A percentile compares a stretch with the other conserved stretches of the same genome.
Evolutionary conservation across 2,797 vertebrate genomes (phyloP).

Genomic region (Anomalospiza imberbis): DNA sequence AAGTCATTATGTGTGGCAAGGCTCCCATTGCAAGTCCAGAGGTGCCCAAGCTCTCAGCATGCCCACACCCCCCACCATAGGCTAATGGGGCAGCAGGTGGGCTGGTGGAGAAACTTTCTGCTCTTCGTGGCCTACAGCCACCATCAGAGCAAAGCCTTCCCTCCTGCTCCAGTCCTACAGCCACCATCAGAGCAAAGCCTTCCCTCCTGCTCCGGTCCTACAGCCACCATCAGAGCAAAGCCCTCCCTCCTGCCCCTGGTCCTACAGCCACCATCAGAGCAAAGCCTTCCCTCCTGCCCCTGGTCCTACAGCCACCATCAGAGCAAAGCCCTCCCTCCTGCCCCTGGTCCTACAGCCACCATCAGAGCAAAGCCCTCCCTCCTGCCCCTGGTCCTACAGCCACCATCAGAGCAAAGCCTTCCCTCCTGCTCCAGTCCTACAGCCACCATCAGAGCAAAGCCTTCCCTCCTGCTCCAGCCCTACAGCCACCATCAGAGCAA

Average conservation of each 20-base stretch:
- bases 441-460: not conserved
- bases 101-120: not conserved
- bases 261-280: not conserved
- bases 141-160: not conserved
- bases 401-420: not conserved
- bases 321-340: not conserved
- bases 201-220: not conserved
- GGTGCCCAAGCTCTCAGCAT: fast-evolving
- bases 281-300: not conserved
- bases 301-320: not conserved
- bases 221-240: not conserved
- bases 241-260: not conserved
- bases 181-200: not conserved
- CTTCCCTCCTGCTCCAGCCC: not conserved
- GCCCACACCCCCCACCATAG: fast-evolving
- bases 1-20: not conserved
- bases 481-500: not conserved
- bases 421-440: not conserved
- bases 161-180: not conserved
- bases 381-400: not conserved
- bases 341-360: not conserved
- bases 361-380: not conserved
- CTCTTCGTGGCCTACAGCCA: not conserved
- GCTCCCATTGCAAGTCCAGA: not conserved
- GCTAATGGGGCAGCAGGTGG: not conserved